Evolutionary conservation across 2,797 vertebrate species (phyloP).

Genomic region (Amniataba percoides): DNA sequence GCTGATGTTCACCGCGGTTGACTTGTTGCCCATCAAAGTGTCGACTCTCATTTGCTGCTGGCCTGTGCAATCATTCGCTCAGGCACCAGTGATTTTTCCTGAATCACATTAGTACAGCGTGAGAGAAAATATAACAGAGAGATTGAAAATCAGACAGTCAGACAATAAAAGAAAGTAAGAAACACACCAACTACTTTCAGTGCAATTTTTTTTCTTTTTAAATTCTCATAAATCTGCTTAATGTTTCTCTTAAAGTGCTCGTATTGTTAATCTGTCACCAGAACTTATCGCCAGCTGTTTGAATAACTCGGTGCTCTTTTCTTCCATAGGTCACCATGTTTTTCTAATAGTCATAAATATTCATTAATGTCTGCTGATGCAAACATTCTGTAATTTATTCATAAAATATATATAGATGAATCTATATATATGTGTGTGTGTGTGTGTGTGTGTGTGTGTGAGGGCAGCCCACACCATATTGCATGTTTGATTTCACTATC

Average conservation of each 20-base stretch:
- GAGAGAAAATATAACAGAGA: conserved; percentile 40
- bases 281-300: conserved; percentile 46
- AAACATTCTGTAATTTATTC: conserved; percentile 51
- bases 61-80: conserved; percentile 49
- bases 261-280: conserved; percentile 33
- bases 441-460: conserved; percentile 22
- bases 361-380: conserved; percentile 65
- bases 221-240: conserved; percentile 14
- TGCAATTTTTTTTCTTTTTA: not conserved
- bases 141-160: conserved; percentile 33
- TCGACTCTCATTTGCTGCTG: conserved; percentile 41
- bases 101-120: conserved; percentile 48
- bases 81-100: conserved; percentile 48
- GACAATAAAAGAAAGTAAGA: conserved; percentile 19
- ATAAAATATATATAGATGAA: conserved; percentile 25
- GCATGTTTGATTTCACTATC: conserved; percentile 64
- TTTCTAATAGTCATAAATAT: conserved; percentile 60
- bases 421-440: conserved; percentile 29
- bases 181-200: not conserved
- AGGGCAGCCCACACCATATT: conserved; percentile 30
- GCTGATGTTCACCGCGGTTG: conserved; percentile 46
- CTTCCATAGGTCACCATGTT: conserved; percentile 43
- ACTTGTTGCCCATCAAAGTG: conserved; percentile 59
- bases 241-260: conserved; percentile 11
- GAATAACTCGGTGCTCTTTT: not conserved